Evolutionary conservation across 2,888 invertebrate genomes (phyloP).

Genomic region (Scaptomyza reducta): DNA sequence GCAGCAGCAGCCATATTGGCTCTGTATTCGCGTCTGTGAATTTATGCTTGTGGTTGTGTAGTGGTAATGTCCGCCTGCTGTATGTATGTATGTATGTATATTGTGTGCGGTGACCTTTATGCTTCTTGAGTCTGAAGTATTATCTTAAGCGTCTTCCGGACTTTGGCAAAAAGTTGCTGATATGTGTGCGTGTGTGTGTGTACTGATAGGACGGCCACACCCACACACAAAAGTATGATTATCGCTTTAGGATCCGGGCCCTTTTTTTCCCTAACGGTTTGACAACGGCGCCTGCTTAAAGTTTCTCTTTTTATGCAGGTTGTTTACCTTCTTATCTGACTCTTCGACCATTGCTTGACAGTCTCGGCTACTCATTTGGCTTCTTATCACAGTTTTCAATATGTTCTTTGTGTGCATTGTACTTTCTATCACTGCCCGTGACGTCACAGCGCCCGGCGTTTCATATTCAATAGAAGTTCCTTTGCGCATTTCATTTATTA

Average conservation of each 20-base stretch:
- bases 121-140: constrained; percentile 18
- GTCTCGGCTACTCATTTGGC: constrained; percentile 27
- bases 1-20: constrained; percentile 26
- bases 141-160: constrained; percentile 72
- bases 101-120: constrained; percentile 26
- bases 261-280: constrained; percentile 25
- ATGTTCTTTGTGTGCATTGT: constrained; percentile 45
- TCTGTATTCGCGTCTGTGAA: constrained; percentile 1
- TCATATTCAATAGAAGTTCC: constrained; percentile 32
- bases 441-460: constrained; percentile 56
- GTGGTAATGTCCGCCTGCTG: neutral
- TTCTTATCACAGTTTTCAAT: constrained; percentile 64
- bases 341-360: constrained; percentile 52
- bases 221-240: constrained; percentile 27
- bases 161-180: constrained; percentile 36
- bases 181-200: constrained; percentile 10
- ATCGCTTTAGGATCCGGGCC: constrained; percentile 52
- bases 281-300: constrained; percentile 60
- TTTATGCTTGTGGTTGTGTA: neutral
- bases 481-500: constrained; percentile 35
- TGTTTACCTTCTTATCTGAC: constrained; percentile 74
- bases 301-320: constrained; percentile 61
- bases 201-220: constrained; percentile 47
- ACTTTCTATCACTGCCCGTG: constrained; percentile 55
- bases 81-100: neutral